These are phyloP conservation scores for Drosophila nigromelanica DNA, from an alignment of 1,140 invertebrate species.

Conservation along the genomic window DNA sequence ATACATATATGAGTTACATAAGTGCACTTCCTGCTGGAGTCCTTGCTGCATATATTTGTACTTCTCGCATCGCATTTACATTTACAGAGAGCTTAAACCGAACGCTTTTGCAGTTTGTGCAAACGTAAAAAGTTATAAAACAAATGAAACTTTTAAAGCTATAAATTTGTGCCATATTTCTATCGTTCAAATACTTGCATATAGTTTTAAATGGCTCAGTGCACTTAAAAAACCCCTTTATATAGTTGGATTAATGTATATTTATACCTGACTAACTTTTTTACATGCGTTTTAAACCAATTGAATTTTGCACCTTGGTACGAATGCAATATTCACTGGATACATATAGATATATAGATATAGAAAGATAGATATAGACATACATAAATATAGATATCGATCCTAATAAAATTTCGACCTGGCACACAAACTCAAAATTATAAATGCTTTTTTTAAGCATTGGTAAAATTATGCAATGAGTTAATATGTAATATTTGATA, in stretches of 20 bases:
- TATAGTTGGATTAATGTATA: no score
- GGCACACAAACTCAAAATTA: no score
- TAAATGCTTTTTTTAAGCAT: no score
- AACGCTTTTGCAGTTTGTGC: slow-evolving; percentile 13
- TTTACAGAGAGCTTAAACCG: slow-evolving; percentile 6
- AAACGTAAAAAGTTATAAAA: slow-evolving; percentile 19
- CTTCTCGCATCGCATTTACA: not conserved
- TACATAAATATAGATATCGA: no score
- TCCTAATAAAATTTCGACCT: no score
- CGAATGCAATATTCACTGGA: no score
- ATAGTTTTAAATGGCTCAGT: not conserved
- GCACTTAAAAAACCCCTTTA: not conserved
- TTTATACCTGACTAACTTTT: not conserved
- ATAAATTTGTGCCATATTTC: not conserved
- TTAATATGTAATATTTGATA: no score
- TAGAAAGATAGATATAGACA: no score
- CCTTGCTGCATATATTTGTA: slow-evolving; percentile 24
- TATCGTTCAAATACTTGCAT: not conserved
- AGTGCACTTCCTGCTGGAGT: slow-evolving; percentile 37
- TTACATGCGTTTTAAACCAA: not conserved
- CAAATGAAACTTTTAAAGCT: slow-evolving; percentile 22
- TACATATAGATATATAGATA: no score
- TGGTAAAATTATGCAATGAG: no score
- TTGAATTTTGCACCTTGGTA: slow-evolving; percentile 10
- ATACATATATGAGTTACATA: slow-evolving; percentile 22